phyloP scores from a whole-genome alignment of 2,888 invertebrate genomes.

The Trichopoda pennipes region DNA sequence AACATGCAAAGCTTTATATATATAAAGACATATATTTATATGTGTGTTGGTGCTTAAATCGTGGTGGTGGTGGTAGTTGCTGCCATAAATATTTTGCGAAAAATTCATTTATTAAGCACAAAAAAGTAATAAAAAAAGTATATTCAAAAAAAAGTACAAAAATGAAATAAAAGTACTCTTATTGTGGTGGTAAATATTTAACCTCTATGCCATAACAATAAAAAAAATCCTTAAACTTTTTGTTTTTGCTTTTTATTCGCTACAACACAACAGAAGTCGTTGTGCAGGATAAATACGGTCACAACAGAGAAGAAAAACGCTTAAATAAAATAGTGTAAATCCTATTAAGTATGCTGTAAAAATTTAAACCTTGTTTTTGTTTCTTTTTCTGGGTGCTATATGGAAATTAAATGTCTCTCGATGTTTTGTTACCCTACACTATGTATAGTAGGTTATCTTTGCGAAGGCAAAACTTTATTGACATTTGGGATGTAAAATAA shows the following conservation, averaged over 20 bases:
- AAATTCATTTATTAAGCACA: slow-evolving; percentile 37
- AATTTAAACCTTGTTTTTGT: slow-evolving; percentile 52
- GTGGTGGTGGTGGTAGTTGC: slow-evolving; percentile 20
- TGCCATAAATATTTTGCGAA: slow-evolving; percentile 59
- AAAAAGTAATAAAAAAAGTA: background rate
- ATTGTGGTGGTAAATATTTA: slow-evolving; percentile 63
- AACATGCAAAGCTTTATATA: slow-evolving; percentile 26
- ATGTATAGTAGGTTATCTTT: background rate
- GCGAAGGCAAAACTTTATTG: background rate
- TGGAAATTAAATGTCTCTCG: background rate
- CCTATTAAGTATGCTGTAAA: slow-evolving; percentile 67
- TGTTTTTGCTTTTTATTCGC: slow-evolving; percentile 19
- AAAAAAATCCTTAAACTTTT: slow-evolving; percentile 9
- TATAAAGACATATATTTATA: slow-evolving; percentile 1
- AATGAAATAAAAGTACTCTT: slow-evolving; percentile 6
- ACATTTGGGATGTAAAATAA: background rate
- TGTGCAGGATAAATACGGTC: slow-evolving; percentile 6
- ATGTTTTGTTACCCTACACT: background rate
- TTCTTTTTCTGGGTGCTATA: background rate
- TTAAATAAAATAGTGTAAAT: slow-evolving; percentile 66
- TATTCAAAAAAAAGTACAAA: slow-evolving; percentile 13
- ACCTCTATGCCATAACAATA: slow-evolving; percentile 55
- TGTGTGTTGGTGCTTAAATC: slow-evolving; percentile 12
- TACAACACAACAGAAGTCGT: slow-evolving; percentile 12
- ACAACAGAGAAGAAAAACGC: slow-evolving; percentile 36